Evolutionary conservation across 2,113 vertebrate species (phyloP).

Genomic region (Antennarius striatus): DNA sequence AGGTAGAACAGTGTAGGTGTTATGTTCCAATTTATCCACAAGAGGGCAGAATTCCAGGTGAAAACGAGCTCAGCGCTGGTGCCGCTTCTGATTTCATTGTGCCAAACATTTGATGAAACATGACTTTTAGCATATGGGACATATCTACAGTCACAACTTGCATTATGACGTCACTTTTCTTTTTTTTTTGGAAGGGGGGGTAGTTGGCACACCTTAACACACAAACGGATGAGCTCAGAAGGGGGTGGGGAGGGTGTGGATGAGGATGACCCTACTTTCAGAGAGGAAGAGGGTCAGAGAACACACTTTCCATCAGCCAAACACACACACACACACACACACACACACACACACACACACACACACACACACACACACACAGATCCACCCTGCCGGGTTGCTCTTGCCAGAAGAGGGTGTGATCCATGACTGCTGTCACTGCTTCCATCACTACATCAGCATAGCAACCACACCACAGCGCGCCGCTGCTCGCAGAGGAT

Average conservation of each 20-base stretch:
- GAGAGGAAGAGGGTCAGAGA: slow-evolving; percentile 70
- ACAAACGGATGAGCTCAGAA: slow-evolving; percentile 41
- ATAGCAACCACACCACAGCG: slow-evolving; percentile 40
- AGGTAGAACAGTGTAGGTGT: too few species aligned
- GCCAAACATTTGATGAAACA: too few species aligned
- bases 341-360: slow-evolving; percentile 8
- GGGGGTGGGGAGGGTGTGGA: slow-evolving; percentile 51
- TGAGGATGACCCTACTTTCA: slow-evolving; percentile 56
- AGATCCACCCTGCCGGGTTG: slow-evolving; percentile 52
- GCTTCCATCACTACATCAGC: slow-evolving; percentile 56
- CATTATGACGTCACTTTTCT: too few species aligned
- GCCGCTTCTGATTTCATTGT: background rate
- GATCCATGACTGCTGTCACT: slow-evolving; percentile 66
- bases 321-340: slow-evolving; percentile 3
- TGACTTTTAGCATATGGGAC: too few species aligned
- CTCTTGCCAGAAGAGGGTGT: slow-evolving; percentile 68
- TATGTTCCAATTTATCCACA: slow-evolving; percentile 16
- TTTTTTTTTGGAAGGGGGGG: background rate
- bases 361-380: slow-evolving; percentile 9
- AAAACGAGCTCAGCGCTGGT: background rate
- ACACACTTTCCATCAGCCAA: slow-evolving; percentile 60
- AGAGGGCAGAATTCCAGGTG: slow-evolving; percentile 52
- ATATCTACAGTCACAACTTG: background rate
- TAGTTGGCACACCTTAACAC: background rate
- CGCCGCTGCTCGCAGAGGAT: slow-evolving; percentile 18